phyloP scores from a whole-genome alignment of 2,888 invertebrate species.

The Chrysolina haemoptera region DNA sequence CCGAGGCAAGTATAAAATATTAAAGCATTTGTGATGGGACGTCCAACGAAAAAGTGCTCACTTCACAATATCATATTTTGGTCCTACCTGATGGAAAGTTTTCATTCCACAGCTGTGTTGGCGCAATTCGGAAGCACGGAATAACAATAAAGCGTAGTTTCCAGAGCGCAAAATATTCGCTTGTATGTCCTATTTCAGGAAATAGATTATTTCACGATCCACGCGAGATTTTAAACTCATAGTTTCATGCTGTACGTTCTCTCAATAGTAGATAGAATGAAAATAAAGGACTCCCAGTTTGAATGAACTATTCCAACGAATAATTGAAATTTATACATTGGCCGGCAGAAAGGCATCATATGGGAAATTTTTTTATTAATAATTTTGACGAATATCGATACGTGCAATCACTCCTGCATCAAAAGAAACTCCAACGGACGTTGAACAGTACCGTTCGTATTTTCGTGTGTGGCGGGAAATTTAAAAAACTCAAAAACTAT shows the following conservation, averaged over 20 bases:
- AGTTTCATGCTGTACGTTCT: conserved; percentile 19
- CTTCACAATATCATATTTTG: background rate
- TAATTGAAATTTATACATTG: background rate
- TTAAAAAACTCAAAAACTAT: too few relatives aligned
- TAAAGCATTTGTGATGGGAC: background rate
- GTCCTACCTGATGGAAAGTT: background rate
- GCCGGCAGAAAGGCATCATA: too few relatives aligned
- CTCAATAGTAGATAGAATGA: conserved; percentile 14
- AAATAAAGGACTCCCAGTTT: background rate
- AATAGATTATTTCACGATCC: conserved; percentile 53
- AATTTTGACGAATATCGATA: too few relatives aligned
- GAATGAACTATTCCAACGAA: background rate
- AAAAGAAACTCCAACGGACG: too few relatives aligned
- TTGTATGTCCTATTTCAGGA: conserved; percentile 53
- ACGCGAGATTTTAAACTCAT: conserved; percentile 25
- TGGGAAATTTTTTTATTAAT: too few relatives aligned
- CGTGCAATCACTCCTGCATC: too few relatives aligned
- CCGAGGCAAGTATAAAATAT: background rate
- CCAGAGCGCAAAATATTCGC: conserved; percentile 50
- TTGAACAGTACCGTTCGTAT: too few relatives aligned
- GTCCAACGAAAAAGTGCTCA: background rate
- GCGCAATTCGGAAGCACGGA: conserved; percentile 55
- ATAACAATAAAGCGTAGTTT: conserved; percentile 53
- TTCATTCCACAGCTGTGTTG: conserved; percentile 18
- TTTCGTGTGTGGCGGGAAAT: too few relatives aligned